Evolutionary conservation across 2,113 vertebrate species (phyloP).

Genomic region (Tachuris rubrigastra): DNA sequence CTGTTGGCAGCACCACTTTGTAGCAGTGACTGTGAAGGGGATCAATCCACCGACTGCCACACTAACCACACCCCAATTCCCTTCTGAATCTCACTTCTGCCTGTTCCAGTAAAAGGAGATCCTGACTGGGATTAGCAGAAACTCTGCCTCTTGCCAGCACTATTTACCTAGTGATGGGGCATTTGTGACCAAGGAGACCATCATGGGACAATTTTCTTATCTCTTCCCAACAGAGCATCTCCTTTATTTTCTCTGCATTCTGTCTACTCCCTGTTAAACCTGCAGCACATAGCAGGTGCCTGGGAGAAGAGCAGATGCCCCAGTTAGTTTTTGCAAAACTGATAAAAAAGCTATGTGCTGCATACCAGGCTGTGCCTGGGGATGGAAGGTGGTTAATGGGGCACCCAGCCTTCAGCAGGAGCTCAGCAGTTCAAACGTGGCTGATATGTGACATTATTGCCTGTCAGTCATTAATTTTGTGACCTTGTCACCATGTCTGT

Average conservation of each 20-base stretch:
- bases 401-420: not conserved
- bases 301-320: not conserved
- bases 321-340: not conserved
- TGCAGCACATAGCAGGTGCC: not conserved
- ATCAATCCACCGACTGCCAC: rapidly evolving
- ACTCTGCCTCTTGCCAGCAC: not conserved
- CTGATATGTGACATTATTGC: rapidly evolving
- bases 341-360: not conserved
- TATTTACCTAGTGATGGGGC: not conserved
- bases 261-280: not conserved
- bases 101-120: not conserved
- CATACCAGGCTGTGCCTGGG: not conserved
- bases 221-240: not conserved
- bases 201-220: not conserved
- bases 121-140: not conserved
- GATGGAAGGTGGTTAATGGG: not conserved
- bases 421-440: not conserved
- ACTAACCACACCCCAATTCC: not conserved
- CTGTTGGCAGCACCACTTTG: not conserved
- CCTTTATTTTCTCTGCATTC: not conserved
- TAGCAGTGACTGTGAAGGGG: not conserved
- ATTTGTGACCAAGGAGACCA: not conserved
- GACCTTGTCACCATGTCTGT: rapidly evolving
- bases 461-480: not conserved
- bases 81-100: not conserved